phyloP scores from a whole-genome alignment of 64 coral and sea anemone genomes.

The Pachyseris speciosa region DNA sequence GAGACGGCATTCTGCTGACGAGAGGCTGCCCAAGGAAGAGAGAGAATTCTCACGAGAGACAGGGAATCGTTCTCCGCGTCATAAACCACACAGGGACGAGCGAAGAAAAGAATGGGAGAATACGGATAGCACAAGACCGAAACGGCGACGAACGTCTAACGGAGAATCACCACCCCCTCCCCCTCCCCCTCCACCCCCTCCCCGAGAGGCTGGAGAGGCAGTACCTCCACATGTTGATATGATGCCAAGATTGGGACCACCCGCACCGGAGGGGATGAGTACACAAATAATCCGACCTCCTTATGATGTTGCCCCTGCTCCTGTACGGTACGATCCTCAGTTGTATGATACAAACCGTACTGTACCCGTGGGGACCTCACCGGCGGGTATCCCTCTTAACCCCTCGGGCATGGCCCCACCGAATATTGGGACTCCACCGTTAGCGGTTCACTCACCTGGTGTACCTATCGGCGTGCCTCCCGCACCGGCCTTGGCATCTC shows the following conservation, averaged over 20 bases:
- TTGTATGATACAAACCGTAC: constrained; percentile 1
- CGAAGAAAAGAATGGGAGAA: constrained; percentile 62
- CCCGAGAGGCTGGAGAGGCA: constrained; percentile 32
- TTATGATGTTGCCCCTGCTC: constrained; percentile 35
- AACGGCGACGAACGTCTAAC: constrained; percentile 56
- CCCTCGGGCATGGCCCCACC: background rate
- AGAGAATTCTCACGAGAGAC: constrained; percentile 37
- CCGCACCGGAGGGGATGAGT: background rate
- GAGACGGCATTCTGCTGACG: constrained; percentile 44
- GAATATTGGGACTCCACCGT: constrained; percentile 35
- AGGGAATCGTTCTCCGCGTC: constrained; percentile 20
- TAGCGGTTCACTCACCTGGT: constrained; percentile 38
- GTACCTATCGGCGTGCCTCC: background rate
- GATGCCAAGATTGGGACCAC: background rate
- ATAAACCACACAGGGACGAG: constrained; percentile 73
- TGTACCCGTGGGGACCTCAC: constrained; percentile 30
- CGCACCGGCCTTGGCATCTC: background rate
- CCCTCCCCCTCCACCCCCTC: constrained; percentile 86
- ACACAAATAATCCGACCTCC: constrained; percentile 16
- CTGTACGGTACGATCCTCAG: constrained; percentile 28
- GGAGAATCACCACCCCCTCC: constrained; percentile 94
- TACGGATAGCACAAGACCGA: constrained; percentile 51
- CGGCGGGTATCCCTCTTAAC: constrained; percentile 19
- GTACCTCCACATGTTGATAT: background rate
- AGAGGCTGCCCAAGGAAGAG: constrained; percentile 65